phyloP scores from a whole-genome alignment of 2,888 invertebrate genomes.

The Acronicta aceris region DNA sequence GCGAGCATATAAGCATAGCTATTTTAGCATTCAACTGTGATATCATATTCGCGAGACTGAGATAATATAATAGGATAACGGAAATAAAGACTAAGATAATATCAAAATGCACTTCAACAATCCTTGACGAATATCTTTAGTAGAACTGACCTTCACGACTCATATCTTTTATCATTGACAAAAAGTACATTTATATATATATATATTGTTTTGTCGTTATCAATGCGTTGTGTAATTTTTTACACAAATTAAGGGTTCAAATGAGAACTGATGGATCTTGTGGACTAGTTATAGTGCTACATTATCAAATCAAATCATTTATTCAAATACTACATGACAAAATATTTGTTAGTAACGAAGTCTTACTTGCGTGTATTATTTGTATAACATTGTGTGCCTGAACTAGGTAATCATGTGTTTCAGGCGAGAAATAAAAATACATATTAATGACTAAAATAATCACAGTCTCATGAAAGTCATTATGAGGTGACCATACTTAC shows the following conservation, averaged over 20 bases:
- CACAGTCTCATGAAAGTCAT: too few species aligned
- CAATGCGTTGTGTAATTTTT: constrained; percentile 2
- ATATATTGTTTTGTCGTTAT: constrained; percentile 24
- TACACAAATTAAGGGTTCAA: constrained; percentile 14
- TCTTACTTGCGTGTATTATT: too few species aligned
- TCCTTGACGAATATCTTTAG: constrained; percentile 37
- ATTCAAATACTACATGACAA: too few species aligned
- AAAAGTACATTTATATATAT: constrained; percentile 23
- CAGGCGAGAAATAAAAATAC: too few species aligned
- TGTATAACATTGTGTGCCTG: too few species aligned
- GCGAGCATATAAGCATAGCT: background rate
- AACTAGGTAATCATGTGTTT: too few species aligned
- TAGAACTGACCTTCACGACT: constrained; percentile 40
- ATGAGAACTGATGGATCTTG: background rate
- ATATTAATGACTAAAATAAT: too few species aligned
- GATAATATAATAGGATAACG: constrained; percentile 39
- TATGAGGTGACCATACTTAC: background rate
- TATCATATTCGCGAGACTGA: constrained; percentile 13
- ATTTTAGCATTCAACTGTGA: background rate
- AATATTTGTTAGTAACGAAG: too few species aligned
- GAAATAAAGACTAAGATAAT: constrained; percentile 35
- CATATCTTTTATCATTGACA: constrained; percentile 37
- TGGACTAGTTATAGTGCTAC: too few species aligned
- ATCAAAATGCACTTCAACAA: constrained; percentile 46
- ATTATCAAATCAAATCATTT: too few species aligned